Percentiles rank a stretch among this genome's conserved stretches.
Conservation (phyloP, 2,888 invertebrate species). For the Chrysopilus asiliformis region DNA sequence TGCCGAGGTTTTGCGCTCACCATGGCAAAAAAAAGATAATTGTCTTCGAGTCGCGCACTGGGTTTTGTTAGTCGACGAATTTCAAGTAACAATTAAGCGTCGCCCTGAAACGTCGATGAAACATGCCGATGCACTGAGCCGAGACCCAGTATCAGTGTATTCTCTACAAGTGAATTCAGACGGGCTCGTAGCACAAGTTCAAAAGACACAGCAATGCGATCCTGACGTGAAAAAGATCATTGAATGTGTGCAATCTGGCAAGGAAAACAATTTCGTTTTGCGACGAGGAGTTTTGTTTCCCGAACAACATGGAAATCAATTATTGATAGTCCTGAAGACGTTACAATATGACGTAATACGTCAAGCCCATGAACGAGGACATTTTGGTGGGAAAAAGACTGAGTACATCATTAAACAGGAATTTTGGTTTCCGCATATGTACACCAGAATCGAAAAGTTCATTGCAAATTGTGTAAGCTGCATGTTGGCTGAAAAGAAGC, state of each 20-base stretch:
- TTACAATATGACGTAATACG: too few species aligned
- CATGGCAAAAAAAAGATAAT: not conserved
- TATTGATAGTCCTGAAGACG: too few species aligned
- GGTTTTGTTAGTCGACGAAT: not conserved
- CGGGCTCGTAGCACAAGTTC: too few species aligned
- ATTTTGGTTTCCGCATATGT: not conserved
- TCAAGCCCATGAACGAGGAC: too few species aligned
- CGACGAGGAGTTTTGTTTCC: not conserved
- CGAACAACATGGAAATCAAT: too few species aligned
- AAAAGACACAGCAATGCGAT: not conserved
- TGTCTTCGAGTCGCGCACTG: not conserved
- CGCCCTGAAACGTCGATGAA: not conserved
- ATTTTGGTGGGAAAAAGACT: too few species aligned
- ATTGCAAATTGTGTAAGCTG: not conserved
- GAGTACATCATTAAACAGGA: not conserved
- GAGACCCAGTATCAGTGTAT: too few species aligned
- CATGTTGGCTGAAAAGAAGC: not conserved
- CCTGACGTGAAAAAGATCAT: not conserved
- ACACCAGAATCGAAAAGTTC: not conserved
- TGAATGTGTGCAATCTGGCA: not conserved
- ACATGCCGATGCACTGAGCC: not conserved
- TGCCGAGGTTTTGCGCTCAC: slow-evolving; percentile 1
- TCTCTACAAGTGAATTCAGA: too few species aligned
- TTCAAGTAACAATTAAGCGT: not conserved
- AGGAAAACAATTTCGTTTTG: not conserved